Conservation (phyloP, 2,888 invertebrate genomes). For the Hyalella azteca region DNA sequence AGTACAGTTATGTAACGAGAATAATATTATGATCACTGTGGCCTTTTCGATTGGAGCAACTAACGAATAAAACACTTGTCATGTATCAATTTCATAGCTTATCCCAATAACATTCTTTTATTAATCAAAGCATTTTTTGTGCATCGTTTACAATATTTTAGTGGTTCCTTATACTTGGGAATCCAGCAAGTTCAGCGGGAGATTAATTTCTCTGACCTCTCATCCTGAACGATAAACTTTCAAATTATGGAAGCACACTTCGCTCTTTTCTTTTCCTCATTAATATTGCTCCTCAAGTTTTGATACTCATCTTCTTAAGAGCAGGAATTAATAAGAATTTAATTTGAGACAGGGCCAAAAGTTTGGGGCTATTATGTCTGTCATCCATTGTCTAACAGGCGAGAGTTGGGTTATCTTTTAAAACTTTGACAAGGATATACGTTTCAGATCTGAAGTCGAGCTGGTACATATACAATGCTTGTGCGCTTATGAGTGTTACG, state of each 20-base stretch:
- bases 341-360: constrained; percentile 18
- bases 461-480: too few relatives aligned
- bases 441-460: constrained; percentile 10
- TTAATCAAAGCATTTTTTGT: too few relatives aligned
- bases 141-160: too few relatives aligned
- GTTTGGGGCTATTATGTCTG: constrained; percentile 29
- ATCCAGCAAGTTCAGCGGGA: neutral
- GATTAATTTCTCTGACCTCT: neutral
- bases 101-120: too few relatives aligned
- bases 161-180: too few relatives aligned
- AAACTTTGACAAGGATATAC: constrained; percentile 6
- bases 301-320: constrained; percentile 16
- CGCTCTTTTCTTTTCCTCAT: constrained; percentile 14
- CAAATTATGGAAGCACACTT: constrained; percentile 12
- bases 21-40: too few relatives aligned
- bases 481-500: too few relatives aligned
- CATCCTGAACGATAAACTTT: constrained; percentile 20
- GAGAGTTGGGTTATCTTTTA: neutral
- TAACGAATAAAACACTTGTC: too few relatives aligned
- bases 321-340: constrained; percentile 36
- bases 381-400: constrained; percentile 30
- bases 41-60: too few relatives aligned
- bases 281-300: constrained; percentile 28
- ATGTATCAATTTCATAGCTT: too few relatives aligned
- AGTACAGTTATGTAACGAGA: too few relatives aligned